Conservation (phyloP, 2,888 invertebrate genomes). For the Philereme vetulata region DNA sequence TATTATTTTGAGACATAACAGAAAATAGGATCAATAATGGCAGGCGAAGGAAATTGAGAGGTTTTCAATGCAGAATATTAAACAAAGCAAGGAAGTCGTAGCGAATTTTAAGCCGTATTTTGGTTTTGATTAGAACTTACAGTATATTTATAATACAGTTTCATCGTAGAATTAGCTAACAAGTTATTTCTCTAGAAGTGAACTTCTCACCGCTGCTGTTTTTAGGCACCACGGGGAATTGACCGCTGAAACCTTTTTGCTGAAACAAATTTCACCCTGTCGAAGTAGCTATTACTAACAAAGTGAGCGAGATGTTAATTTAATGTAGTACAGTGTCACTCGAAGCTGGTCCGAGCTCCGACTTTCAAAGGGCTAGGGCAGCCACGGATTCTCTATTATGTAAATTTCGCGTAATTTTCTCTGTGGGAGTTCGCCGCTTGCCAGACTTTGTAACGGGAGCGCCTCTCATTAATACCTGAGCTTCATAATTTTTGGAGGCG, state of each 20-base stretch:
- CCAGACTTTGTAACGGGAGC: conserved; percentile 77
- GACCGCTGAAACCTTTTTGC: conserved; percentile 52
- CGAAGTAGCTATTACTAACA: conserved; percentile 70
- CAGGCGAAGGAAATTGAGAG: conserved; percentile 2
- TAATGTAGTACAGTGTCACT: conserved; percentile 78
- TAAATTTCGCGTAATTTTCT: conserved; percentile 81
- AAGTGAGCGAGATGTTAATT: conserved; percentile 80
- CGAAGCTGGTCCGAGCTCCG: conserved; percentile 66
- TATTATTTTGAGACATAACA: conserved; percentile 24
- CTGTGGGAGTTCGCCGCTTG: conserved; percentile 63
- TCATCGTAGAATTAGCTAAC: no score
- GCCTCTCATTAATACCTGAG: conserved; percentile 74
- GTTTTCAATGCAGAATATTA: conserved; percentile 2
- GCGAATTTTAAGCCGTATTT: not conserved
- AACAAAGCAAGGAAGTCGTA: not conserved
- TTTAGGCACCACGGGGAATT: conserved; percentile 5
- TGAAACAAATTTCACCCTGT: conserved; percentile 65
- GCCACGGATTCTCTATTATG: conserved; percentile 83
- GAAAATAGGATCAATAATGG: conserved; percentile 12
- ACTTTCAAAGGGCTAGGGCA: conserved; percentile 78
- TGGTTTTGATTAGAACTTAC: not conserved
- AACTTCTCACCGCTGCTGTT: not conserved
- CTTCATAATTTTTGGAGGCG: conserved; percentile 58
- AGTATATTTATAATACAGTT: no score
- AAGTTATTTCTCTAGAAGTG: not conserved